Evolutionary conservation across 2,888 invertebrate species (phyloP), one percentile per base, ranked within the genome.

Genomic region (Drosophila tanythrix): DNA sequence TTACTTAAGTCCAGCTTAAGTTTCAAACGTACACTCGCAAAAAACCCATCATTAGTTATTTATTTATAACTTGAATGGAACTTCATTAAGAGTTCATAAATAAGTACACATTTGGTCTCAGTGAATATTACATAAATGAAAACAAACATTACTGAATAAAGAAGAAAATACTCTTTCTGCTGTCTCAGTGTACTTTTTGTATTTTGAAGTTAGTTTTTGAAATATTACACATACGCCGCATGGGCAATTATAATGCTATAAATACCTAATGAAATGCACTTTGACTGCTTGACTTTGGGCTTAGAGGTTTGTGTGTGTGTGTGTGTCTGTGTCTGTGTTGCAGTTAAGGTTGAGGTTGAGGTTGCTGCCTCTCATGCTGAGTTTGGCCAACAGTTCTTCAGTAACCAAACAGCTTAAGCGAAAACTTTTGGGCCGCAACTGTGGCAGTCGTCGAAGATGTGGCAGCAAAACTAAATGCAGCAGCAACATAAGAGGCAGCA

Each of bases 201-300:
- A 85, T 74, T 81, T 80, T 67, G 69, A 70, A 68, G 57, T 56
- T 66, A 55, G 59, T 58, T 70, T 61, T 36, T 72, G 51, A 87
- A 68, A 83, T 84, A 84, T 88, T 68, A 70, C 82, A 58, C 80
- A 83, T 83, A 77, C 88, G 80, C 61, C 88, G 51, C 59, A 27
- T 63, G 31, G 66, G 57, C 69, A 31, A 25, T 57, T 53, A 61
- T 75, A 66, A 59, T 67, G 69, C 65, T 61, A 76, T 83, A 88
- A 78, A 83, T 89, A 74, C 55, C 66, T 38, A 74, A 62, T 48
- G 52, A 80, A 82, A 82, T 89, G 89, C 85, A 89, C 74, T 88
- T 85, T 86, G 89, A 88, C 85, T 88, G 81, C 74, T 80, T 88
- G 88, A 88, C 90, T 89, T 89, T 80, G 73, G 70, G 79, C 70